Evolutionary conservation across 1,140 invertebrate species (phyloP), one percentile per base, ranked within the genome.

Genomic region (Eufriesea mexicana): DNA sequence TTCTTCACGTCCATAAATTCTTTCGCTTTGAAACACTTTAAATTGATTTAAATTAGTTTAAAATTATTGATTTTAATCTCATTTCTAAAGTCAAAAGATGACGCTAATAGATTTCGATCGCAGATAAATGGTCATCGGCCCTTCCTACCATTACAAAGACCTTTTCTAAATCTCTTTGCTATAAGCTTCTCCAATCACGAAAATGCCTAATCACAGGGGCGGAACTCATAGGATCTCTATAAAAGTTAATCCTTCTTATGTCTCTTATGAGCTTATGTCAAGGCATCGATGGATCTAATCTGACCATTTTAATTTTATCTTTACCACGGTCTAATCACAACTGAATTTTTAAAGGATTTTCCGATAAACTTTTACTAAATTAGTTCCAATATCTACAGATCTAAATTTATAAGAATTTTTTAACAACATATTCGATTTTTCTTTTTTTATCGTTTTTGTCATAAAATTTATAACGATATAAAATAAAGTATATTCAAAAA

Each of bases 241-340:
- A 55, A 83, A 54, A 55, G 79, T 77, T 83, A 77, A 85, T 85
- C 84, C 84, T 45, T 77, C 79, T 85, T 85, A 85, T 54, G n/a
- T n/a, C n/a, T n/a, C n/a, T n/a, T n/a, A 12, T 25, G 57, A 42
- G 71, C 62, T 84, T 81, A 81, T 54, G 64, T 70, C 62, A 61
- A 55, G 55, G 70, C n/a, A 20, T 45, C 71, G 71, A 75, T 59
- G 54, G 51, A 54, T 71, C 49, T 67, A 59, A 70, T 67, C 10
- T 59, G 2, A 10, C 18, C 70, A 23, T 61, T 51, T 54, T 74
- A 68, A 83, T 72, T 66, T 61, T 49, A 47, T 66, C 71, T 28
- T 18, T 28, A 55, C 51, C 54, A 14, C 16, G 10, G 25, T 5
- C 42, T 57, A 77, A 77, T 82, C 57, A 76, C 28, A 59, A 68